Base-by-base conservation (phyloP, 2,797 vertebrate genomes). In the Botia almorhae region DNA sequence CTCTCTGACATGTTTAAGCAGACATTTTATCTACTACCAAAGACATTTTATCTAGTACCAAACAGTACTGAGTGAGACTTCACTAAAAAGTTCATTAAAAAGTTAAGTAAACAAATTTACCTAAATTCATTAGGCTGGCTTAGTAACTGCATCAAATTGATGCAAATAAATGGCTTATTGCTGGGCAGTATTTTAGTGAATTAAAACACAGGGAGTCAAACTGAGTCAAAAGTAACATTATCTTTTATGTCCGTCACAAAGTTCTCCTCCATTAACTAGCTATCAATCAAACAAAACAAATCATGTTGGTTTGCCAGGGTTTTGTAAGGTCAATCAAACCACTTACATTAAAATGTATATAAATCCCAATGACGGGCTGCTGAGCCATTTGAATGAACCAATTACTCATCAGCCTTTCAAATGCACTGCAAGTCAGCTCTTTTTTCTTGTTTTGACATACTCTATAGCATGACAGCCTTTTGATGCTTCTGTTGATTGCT, bases 291-390 rank as follows among this genome's bases (percentile, higher is more conserved):
- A 23, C 19, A 46, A 61, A 53, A 74, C 4, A 63, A 70, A 78
- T 8, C 46, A 63, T 36, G n/a, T 11, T 43, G 60, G 2, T 29
- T 65, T 79, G 53, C 58, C 14, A 7, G 58, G 69, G 48, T 64
- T 69, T 23, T 72, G 11, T 64, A 23, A 65, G 78, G 68, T 75
- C 67, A 75, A 64, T 70, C 36, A 50, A 56, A 55, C 56, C 50
- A 58, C 72, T 70, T 12, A 46, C 50, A 80, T 80, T 58, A 46
- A 76, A 80, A 80, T 76, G 67, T 58, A 79, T 71, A 80, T 83
- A 80, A 77, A 76, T 65, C 51, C 39, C 43, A 33, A 11, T 55
- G 63, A 81, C 81, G 60, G 12, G 43, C 63, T 56, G 56, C 51
- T 64, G 56, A 69, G 23, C 74, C 61, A 29, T 69, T 53, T 43